phyloP scores from a whole-genome alignment of 2,888 invertebrate species.

The Drosophila bunnanda region DNA sequence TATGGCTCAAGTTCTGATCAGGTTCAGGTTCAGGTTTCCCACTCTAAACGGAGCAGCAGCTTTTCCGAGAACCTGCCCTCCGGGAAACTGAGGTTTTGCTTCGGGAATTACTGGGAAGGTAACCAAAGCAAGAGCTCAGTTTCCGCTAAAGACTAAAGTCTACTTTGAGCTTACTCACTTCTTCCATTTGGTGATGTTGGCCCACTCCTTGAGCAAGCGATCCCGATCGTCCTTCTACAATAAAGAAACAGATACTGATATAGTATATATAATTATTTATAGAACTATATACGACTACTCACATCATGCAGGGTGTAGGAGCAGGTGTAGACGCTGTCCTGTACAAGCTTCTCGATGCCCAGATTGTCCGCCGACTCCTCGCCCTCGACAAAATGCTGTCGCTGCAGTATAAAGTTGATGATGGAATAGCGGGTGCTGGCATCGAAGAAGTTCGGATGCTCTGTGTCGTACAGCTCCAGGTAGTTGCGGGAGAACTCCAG shows the following conservation, averaged over 20 bases:
- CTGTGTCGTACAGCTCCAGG: slow-evolving; percentile 89
- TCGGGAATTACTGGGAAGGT: background rate
- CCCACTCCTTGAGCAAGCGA: slow-evolving; percentile 89
- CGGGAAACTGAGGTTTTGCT: background rate
- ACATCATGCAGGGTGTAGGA: slow-evolving; percentile 92
- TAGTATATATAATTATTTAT: background rate
- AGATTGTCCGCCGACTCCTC: slow-evolving; percentile 84
- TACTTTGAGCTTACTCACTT: slow-evolving; percentile 86
- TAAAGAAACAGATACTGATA: background rate
- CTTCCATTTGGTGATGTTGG: slow-evolving; percentile 88
- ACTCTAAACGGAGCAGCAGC: background rate
- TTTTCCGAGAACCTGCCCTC: background rate
- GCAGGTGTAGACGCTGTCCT: slow-evolving; percentile 88
- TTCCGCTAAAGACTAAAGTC: background rate
- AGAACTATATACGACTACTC: slow-evolving; percentile 73
- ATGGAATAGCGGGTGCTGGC: slow-evolving; percentile 88
- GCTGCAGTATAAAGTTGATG: slow-evolving; percentile 90
- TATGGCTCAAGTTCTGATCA: background rate
- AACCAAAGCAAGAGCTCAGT: background rate
- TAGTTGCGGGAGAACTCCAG: slow-evolving; percentile 90
- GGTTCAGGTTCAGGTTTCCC: background rate
- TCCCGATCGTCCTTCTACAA: slow-evolving; percentile 86
- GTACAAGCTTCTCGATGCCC: slow-evolving; percentile 89
- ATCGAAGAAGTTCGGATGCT: slow-evolving; percentile 89
- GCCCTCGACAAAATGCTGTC: slow-evolving; percentile 88